phyloP scores from a whole-genome alignment of 1,140 invertebrate species.

The Idris sp. region DNA sequence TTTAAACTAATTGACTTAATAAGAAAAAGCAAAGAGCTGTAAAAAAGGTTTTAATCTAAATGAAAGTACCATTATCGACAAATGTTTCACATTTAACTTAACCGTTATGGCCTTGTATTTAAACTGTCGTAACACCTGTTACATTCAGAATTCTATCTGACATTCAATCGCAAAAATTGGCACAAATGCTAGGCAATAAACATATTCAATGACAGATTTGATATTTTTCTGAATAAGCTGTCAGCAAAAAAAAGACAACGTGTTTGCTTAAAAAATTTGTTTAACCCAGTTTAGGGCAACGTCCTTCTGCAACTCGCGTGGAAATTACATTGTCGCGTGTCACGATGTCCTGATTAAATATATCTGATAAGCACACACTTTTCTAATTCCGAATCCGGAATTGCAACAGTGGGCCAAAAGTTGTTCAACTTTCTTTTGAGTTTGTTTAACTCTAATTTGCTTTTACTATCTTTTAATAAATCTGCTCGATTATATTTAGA shows the following conservation, averaged over 20 bases:
- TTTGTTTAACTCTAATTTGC: no score
- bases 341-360: conserved; percentile 8
- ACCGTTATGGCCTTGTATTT: conserved; percentile 19
- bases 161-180: conserved; percentile 19
- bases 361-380: conserved; percentile 1
- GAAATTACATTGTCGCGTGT: conserved; percentile 18
- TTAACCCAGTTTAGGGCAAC: conserved; percentile 11
- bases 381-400: no score
- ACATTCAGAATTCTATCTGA: conserved; percentile 4
- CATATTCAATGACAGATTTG: no score
- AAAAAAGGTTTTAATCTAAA: no score
- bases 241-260: conserved; percentile 6
- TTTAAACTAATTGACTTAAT: no score
- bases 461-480: no score
- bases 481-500: no score
- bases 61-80: no score
- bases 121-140: conserved; percentile 18
- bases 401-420: no score
- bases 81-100: no score
- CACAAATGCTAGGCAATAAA: conserved; percentile 25
- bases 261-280: conserved; percentile 15
- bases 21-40: no score
- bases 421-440: no score
- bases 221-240: conserved; percentile 15
- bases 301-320: conserved; percentile 1